These are phyloP conservation scores for Acleris literana DNA, from an alignment of 2,888 invertebrate genomes.

Conservation along the genomic window DNA sequence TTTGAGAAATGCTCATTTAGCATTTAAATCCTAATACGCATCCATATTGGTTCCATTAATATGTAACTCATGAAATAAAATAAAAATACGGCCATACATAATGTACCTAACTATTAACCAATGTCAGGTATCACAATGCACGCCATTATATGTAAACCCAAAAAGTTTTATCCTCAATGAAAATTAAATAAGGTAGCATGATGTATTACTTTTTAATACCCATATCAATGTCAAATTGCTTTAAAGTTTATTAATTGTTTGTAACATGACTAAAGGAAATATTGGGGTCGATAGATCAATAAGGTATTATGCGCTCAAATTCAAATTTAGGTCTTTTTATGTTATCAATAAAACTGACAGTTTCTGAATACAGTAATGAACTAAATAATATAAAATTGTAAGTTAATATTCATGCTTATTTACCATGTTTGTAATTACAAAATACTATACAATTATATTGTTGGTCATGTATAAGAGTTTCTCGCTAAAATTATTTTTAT, in stretches of 20 bases:
- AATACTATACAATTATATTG: no score
- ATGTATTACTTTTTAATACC: conserved; percentile 1
- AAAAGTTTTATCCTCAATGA: not conserved
- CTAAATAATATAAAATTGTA: no score
- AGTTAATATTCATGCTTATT: no score
- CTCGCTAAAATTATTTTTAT: no score
- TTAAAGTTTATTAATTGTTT: not conserved
- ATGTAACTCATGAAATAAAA: no score
- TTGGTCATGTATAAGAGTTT: no score
- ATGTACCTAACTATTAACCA: not conserved
- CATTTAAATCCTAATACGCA: no score
- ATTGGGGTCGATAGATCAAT: not conserved
- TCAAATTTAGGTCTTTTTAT: not conserved
- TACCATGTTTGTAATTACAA: no score
- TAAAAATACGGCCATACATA: no score
- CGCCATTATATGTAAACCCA: not conserved
- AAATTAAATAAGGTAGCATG: not conserved
- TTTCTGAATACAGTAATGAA: no score
- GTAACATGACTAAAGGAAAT: not conserved
- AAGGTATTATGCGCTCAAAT: not conserved
- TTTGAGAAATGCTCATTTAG: no score
- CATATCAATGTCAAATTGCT: conserved; percentile 8
- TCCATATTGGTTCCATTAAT: no score
- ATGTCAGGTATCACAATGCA: conserved; percentile 9
- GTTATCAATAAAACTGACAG: not conserved